Conservation (phyloP, 1,140 invertebrate species). For the Sminthurinus signatus region DNA sequence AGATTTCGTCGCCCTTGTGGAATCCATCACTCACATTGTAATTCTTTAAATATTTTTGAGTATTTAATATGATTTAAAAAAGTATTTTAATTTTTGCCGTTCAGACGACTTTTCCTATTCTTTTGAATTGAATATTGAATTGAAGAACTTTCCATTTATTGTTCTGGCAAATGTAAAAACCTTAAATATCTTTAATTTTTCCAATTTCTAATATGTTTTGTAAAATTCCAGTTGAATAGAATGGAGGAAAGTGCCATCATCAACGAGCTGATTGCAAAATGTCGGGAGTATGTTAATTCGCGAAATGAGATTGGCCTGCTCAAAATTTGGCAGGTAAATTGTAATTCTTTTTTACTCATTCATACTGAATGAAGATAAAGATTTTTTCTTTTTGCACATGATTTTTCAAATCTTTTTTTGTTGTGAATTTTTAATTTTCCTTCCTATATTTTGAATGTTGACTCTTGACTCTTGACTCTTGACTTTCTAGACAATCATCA, state of each 20-base stretch:
- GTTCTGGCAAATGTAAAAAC: not conserved
- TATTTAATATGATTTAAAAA: not conserved
- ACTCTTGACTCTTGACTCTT: no score
- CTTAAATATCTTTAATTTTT: not conserved
- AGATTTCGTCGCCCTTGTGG: conserved; percentile 10
- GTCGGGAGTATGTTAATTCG: not conserved
- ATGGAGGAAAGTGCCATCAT: conserved; percentile 3
- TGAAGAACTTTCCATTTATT: not conserved
- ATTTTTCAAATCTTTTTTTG: no score
- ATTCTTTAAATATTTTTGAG: no score
- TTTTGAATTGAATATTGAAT: no score
- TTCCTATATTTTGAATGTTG: no score
- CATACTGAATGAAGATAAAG: no score
- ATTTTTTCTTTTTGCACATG: no score
- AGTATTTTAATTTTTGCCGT: not conserved
- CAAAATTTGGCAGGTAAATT: conserved; percentile 13
- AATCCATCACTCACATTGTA: conserved; percentile 10
- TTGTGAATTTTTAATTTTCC: no score
- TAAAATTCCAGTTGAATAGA: not conserved
- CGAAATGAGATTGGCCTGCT: not conserved
- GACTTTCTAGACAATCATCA: no score
- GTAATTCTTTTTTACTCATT: no score
- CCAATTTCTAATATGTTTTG: not conserved
- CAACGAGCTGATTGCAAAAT: conserved; percentile 8
- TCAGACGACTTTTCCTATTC: not conserved